Percentiles rank a stretch among this genome's conserved stretches.
These are phyloP conservation scores for Campoplex capitator DNA, from an alignment of 2,888 invertebrate species.

Conservation along the genomic window DNA sequence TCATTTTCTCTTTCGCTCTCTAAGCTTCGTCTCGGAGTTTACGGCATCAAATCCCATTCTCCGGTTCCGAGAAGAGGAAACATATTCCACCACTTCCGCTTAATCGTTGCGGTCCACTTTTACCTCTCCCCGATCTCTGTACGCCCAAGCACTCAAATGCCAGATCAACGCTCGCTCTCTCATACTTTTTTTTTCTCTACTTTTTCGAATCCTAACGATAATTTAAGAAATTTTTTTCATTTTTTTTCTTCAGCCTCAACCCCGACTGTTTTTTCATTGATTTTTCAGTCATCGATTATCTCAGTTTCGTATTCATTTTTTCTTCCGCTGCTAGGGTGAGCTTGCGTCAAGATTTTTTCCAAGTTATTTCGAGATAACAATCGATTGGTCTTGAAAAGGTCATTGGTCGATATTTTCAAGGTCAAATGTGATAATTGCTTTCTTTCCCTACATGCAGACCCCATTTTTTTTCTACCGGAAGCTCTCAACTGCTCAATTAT, in stretches of 20 bases:
- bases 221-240: background rate
- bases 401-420: background rate
- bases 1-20: background rate
- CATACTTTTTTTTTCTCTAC: background rate
- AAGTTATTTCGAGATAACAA: background rate
- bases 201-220: background rate
- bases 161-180: background rate
- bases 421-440: background rate
- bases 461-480: background rate
- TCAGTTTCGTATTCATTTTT: background rate
- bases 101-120: conserved; percentile 54
- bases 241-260: background rate
- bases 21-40: conserved; percentile 31
- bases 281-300: background rate
- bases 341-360: background rate
- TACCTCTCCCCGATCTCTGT: conserved; percentile 4
- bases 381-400: background rate
- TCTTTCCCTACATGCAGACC: background rate
- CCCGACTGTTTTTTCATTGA: background rate
- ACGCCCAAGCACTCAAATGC: conserved; percentile 6
- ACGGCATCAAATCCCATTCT: conserved; percentile 32
- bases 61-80: conserved; percentile 36
- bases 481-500: background rate
- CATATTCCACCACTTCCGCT: conserved; percentile 47
- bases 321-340: too few species aligned